Base-by-base conservation (phyloP, 2,888 invertebrate genomes). In the Mythimna vitellina region DNA sequence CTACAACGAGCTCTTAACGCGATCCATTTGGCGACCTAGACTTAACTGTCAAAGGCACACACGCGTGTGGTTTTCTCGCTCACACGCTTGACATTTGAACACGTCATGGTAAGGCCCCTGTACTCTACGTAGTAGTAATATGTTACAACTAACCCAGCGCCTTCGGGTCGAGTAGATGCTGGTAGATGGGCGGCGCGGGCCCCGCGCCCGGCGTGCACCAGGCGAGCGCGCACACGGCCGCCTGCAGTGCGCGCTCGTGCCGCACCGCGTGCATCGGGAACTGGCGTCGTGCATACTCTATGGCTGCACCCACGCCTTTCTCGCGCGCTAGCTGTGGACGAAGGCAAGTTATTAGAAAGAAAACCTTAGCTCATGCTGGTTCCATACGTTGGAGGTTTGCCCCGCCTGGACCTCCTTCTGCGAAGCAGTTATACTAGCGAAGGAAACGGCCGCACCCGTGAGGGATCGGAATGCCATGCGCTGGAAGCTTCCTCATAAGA, bases 221-320 rank as follows among this genome's bases (percentile, higher is more conserved):
- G 3, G 95, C 95, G 12, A 96, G 95, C 86, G 95, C 95, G 90
- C 96, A 95, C 88, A 96, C 94, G 78, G 92, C 90, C 22, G 95
- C 94, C 88, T 93, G 93, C 89, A 96, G 92, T 88, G 91, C 90
- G 53, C 94, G 93, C 93, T 95, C 94, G 92, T 96, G 96, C 0
- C 96, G 92, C 87, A 91, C 90, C 80, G 95, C 96, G 90, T 94
- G 94, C 86, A 97, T 97, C 38, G 98, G 97, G 92, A 99, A 98
- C 96, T 98, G 97, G 79, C 97, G 97, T 51, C 99, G 97, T 10
- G 99, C 99, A 95, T 99, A 99, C 84, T 96, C 95, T 75, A 99
- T 98, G 17, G 99, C 99, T 86, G 99, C 98, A 51, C 96, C 97
- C 89, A 99, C 99, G 86, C 97, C 97, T 29, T 82, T 80, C 73